phyloP scores from a whole-genome alignment of 2,113 vertebrate genomes.

The Oryzias melastigma region DNA sequence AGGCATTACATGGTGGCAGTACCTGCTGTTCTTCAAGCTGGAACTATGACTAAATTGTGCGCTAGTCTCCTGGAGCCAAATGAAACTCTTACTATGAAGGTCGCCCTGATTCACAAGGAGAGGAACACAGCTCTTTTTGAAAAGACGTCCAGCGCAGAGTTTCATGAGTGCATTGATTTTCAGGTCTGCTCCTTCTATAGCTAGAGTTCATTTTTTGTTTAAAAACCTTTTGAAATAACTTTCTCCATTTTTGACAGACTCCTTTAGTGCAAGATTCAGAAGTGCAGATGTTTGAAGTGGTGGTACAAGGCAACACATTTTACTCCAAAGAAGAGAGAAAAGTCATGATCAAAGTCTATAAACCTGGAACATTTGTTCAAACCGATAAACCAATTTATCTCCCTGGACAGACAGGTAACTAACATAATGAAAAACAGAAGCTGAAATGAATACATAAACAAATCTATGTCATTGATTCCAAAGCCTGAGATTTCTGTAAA shows the following conservation, averaged over 20 bases:
- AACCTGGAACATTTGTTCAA: conserved; percentile 57
- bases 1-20: conserved; percentile 66
- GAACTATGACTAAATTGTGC: conserved; percentile 59
- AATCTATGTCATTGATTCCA: no score
- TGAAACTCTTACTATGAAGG: conserved; percentile 55
- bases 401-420: conserved; percentile 72
- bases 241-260: conserved; percentile 30
- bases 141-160: conserved; percentile 17
- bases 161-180: conserved; percentile 59
- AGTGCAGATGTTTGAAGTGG: conserved; percentile 48
- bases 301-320: conserved; percentile 56
- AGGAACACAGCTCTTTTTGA: conserved; percentile 20
- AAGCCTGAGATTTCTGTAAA: no score
- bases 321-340: conserved; percentile 54
- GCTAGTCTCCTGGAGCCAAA: conserved; percentile 59
- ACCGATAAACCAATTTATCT: conserved; percentile 75
- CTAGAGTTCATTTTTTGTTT: background rate
- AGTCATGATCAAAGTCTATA: conserved; percentile 51
- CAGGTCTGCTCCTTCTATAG: conserved; percentile 32
- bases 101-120: conserved; percentile 41
- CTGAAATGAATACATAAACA: no score
- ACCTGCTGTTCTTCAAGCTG: conserved; percentile 68
- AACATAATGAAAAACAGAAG: no score
- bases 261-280: conserved; percentile 35
- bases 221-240: no score